These are phyloP conservation scores for Tretioscincus oriximinensis DNA, from an alignment of 2,113 vertebrate species.

Conservation along the genomic window DNA sequence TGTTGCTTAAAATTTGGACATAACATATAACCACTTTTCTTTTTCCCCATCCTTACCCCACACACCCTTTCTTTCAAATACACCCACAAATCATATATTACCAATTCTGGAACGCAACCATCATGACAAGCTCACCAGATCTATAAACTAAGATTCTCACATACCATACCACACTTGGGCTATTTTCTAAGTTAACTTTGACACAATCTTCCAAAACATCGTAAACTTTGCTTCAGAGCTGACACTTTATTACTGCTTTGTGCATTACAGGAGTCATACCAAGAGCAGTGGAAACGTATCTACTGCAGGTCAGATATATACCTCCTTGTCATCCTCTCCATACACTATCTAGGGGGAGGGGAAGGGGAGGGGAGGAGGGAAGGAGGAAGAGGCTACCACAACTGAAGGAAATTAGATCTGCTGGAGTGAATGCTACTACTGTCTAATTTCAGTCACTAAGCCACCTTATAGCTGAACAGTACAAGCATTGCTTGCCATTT, in stretches of 20 bases:
- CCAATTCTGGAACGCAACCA: slow-evolving; percentile 31
- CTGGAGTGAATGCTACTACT: background rate
- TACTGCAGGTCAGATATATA: slow-evolving; percentile 42
- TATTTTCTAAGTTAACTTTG: slow-evolving; percentile 50
- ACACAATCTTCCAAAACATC: slow-evolving; percentile 55
- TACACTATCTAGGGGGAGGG: slow-evolving; percentile 23
- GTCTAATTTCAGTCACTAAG: slow-evolving; percentile 46
- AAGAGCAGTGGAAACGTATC: slow-evolving; percentile 16
- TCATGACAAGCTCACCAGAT: slow-evolving; percentile 29
- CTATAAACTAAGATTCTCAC: slow-evolving; percentile 41
- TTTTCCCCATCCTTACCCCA: background rate
- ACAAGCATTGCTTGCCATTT: slow-evolving; percentile 36
- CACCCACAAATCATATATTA: background rate
- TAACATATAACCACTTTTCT: background rate
- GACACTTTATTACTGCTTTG: slow-evolving; percentile 40
- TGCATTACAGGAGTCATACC: slow-evolving; percentile 2
- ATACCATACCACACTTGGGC: slow-evolving; percentile 30
- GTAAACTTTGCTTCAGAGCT: slow-evolving; percentile 52
- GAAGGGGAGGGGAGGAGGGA: slow-evolving; percentile 13
- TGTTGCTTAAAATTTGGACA: slow-evolving; percentile 13
- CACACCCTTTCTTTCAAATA: background rate
- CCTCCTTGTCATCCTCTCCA: slow-evolving; percentile 44
- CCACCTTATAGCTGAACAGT: slow-evolving; percentile 33
- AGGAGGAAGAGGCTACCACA: slow-evolving; percentile 11
- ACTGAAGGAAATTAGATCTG: slow-evolving; percentile 3